A percentile compares a stretch with the other conserved stretches of the same genome.
phyloP scores from a whole-genome alignment of 2,113 vertebrate species.

The Siniperca knerii region DNA sequence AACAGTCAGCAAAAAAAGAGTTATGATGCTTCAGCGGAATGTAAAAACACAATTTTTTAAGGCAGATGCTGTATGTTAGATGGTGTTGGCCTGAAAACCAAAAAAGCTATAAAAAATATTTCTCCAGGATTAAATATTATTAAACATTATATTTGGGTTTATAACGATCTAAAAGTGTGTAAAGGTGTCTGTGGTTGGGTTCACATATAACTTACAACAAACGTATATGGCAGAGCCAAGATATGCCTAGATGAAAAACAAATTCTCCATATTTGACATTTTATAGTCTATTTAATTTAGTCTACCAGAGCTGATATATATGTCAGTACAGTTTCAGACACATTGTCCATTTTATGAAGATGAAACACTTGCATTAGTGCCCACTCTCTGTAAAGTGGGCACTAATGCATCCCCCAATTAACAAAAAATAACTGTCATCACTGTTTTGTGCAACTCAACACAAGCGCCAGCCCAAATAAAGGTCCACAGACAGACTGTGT shows the following conservation, averaged over 20 bases:
- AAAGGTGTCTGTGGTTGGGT: background rate
- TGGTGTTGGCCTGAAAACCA: background rate
- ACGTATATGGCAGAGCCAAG: background rate
- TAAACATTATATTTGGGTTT: background rate
- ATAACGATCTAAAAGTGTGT: too few species aligned
- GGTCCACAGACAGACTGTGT: background rate
- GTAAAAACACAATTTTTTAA: background rate
- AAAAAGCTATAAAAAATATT: background rate
- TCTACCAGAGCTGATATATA: background rate
- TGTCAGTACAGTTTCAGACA: background rate
- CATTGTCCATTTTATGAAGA: background rate
- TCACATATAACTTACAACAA: background rate
- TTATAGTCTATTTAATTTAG: background rate
- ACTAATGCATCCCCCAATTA: background rate
- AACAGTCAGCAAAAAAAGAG: background rate
- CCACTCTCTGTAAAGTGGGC: conserved; percentile 2
- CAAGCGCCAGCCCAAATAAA: background rate
- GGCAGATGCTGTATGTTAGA: background rate
- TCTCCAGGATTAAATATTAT: background rate
- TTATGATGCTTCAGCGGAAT: background rate
- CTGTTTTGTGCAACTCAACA: background rate
- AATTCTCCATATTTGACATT: background rate
- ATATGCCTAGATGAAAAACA: background rate
- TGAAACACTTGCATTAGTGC: background rate
- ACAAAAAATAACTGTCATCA: background rate